These are phyloP conservation scores for Sepioteuthis lessoniana DNA, from an alignment of 2,888 invertebrate species.

Conservation along the genomic window DNA sequence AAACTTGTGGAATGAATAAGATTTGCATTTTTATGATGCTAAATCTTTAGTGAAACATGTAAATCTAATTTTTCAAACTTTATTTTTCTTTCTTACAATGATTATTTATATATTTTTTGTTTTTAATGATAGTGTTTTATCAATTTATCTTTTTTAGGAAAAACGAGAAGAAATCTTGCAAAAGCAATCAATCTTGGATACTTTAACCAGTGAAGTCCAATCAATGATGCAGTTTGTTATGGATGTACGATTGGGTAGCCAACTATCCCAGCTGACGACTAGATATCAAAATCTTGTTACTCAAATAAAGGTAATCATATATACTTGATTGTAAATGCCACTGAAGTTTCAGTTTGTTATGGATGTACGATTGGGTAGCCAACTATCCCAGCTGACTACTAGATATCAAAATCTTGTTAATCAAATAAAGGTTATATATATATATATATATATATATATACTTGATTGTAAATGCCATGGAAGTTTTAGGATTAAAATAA, in stretches of 20 bases:
- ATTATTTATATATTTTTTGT: not conserved
- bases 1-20: no score
- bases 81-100: no score
- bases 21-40: no score
- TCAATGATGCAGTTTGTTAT: slow-evolving; percentile 87
- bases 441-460: no score
- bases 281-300: slow-evolving; percentile 92
- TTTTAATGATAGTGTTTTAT: not conserved
- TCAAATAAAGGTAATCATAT: slow-evolving; percentile 82
- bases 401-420: slow-evolving; percentile 92
- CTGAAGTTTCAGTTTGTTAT: slow-evolving; percentile 79
- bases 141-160: slow-evolving; percentile 59
- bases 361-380: slow-evolving; percentile 83
- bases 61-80: no score
- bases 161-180: slow-evolving; percentile 83
- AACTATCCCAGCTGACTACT: slow-evolving; percentile 90
- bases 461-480: no score
- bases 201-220: slow-evolving; percentile 92
- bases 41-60: no score
- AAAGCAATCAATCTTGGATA: slow-evolving; percentile 89
- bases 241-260: slow-evolving; percentile 83
- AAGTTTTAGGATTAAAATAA: no score
- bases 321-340: no score
- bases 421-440: slow-evolving; percentile 86
- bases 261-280: slow-evolving; percentile 90